Base-by-base conservation (phyloP, 2,888 invertebrate genomes). In the Synanthedon andrenaeformis region DNA sequence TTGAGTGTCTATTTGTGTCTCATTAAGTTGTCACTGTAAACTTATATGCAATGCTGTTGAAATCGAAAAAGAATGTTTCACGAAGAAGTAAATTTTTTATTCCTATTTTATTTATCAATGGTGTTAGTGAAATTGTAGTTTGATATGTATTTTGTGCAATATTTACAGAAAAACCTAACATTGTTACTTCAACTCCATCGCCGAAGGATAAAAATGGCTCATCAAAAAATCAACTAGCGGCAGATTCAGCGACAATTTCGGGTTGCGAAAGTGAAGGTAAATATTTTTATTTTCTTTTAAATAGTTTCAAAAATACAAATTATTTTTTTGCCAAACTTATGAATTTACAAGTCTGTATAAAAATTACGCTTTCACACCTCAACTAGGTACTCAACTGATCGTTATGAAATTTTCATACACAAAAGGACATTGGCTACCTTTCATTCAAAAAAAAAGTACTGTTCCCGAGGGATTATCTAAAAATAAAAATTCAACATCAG, bases 241-340 rank as follows among this genome's bases (percentile, higher is more conserved):
- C 67, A 45, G 73, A 82, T 63, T 75, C 79, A 23, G 4, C 23
- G 23, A 23, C 23, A 12, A 79, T 74, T 64, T 73, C 76, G 52
- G 82, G 79, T 67, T 73, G 74, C 74, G 77, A 77, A 63, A 73
- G 76, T 61, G 77, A 81, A 69, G 84, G 85, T 81, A 67, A 64
- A 49, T 57, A 42, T 45, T 51, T 42, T 51, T 50, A 23, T 41
- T 52, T 10, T 50, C 4, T 51, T 8, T 19, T 45, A 10, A 14
- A 42, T 23, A 14, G 3, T 50, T 28, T 28, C 6, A 28, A 28
- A 6, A 28, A 28, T 28, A 28, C 28, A 6, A 23, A 23, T 28
- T 28, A 28, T 28, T 28, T 28, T 28, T 8, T 8, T 28, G 6
- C 3, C 3, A 23, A 23, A 23, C 23, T 23, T 4, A 23, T 23